These are phyloP conservation scores for Stegophylla sp. DNA, from an alignment of 2,888 invertebrate species.

Conservation along the genomic window DNA sequence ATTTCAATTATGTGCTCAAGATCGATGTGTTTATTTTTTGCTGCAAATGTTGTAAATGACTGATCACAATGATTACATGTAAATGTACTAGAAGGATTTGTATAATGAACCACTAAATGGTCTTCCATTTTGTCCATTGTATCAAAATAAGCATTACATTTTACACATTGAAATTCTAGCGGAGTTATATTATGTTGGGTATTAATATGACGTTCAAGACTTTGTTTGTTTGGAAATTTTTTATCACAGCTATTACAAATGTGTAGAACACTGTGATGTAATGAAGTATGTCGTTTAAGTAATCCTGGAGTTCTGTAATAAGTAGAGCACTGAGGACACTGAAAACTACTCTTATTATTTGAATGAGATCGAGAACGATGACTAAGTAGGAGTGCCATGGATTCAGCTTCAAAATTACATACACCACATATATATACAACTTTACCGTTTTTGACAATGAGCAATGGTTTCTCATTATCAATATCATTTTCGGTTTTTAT, in stretches of 20 bases:
- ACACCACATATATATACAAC: constrained; percentile 34
- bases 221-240: constrained; percentile 37
- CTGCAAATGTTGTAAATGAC: constrained; percentile 10
- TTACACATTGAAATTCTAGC: constrained; percentile 51
- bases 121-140: constrained; percentile 54
- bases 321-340: constrained; percentile 35
- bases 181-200: constrained; percentile 6
- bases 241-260: constrained; percentile 48
- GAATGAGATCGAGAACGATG: constrained; percentile 27
- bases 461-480: constrained; percentile 15
- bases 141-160: constrained; percentile 52
- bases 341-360: not conserved
- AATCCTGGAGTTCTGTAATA: constrained; percentile 23
- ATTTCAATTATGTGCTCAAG: constrained; percentile 38
- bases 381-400: constrained; percentile 11
- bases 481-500: not conserved
- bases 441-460: constrained; percentile 55
- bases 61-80: constrained; percentile 42
- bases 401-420: constrained; percentile 41
- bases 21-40: constrained; percentile 46
- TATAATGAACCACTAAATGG: constrained; percentile 47
- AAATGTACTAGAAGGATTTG: constrained; percentile 28
- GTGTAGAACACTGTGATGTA: not conserved
- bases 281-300: constrained; percentile 18
- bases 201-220: constrained; percentile 34